Base-by-base conservation (phyloP, 2,888 invertebrate genomes). In the Stenurella melanura region DNA sequence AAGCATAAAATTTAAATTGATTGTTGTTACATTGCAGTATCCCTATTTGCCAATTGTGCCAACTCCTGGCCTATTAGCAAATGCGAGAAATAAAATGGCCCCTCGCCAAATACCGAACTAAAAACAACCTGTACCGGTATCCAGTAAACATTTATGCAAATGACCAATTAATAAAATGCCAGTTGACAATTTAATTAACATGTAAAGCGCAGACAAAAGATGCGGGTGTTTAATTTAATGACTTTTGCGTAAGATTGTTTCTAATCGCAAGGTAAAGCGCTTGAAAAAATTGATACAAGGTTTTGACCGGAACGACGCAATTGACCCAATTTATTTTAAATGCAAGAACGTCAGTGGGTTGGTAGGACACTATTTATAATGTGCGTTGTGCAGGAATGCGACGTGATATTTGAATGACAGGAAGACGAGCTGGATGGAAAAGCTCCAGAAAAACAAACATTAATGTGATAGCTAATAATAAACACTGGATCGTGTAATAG, bases 261-360 rank as follows among this genome's bases (percentile, higher is more conserved):
- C 58, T 76, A 76, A 67, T 67, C 18, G 64, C 78, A 76, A 80
- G 78, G 80, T 80, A 71, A 64, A 75, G 63, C 60, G 70, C 64
- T 38, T 66, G 67, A 64, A 80, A 83, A 82, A 85, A 82, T 76
- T 74, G 80, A 83, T 75, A 83, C 85, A 84, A 84, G 85, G 85
- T 81, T 84, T 67, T 79, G 83, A 80, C 84, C 84, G 85, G 84
- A 85, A 84, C 84, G 82, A 57, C 76, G 82, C 83, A 84, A 85
- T 85, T 85, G 85, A 85, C 83, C 85, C 80, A 85, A 85, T 83
- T 85, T 74, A 76, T 76, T 74, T 77, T 72, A 75, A 77, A 75
- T 74, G 71, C 80, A 73, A 80, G 73, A 78, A 56, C 74, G 68
- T 64, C 34, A 61, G 61, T 61, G 61, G 61, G 61, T 61, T n/a